Evolutionary conservation across 2,113 vertebrate genomes (phyloP), one percentile per base, ranked within the genome.

Genomic region (Clarias batrachus): DNA sequence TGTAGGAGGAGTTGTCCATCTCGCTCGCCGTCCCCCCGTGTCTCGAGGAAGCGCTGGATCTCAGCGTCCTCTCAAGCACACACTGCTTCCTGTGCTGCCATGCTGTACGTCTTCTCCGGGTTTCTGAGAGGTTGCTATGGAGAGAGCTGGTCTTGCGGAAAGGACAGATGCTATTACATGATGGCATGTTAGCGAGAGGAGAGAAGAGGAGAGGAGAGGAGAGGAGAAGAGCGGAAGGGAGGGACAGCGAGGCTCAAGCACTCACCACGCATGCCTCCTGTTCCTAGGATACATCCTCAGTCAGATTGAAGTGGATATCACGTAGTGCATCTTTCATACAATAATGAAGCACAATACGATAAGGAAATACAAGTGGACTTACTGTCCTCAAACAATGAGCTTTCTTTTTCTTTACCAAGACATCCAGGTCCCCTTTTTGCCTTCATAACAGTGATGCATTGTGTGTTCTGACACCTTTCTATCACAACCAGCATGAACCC

Each of bases 71-170:
- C 70, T 88, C 82, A 85, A 25, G 25, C 57, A 60, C 30, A 14
- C 56, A 3, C 27, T 23, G 78, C 85, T 60, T n/a, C 25, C 66
- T 59, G 78, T 12, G 19, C 59, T 70, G 59, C 74, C 78, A 70
- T 56, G 82, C 79, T 71, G 79, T 13, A 81, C 56, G 77, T 84
- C 85, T 78, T 84, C 89, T 87, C 82, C 57, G 30, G 25, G 81
- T 82, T 89, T 84, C 76, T 88, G 81, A 60, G 48, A 82, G 82
- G 90, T 91, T 91, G 85, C 91, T 87, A 86, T 88, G 90, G 91
- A 82, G 89, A 88, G 68, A 77, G 70, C 60, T 84, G 54, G 65
- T 77, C 83, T 76, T 74, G 86, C 57, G 30, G 62, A 41, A 41
- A 63, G 78, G 52, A 83, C 73, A 70, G 76, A 81, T 87, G 80